These are phyloP conservation scores for Porphyrio hochstetteri DNA, from an alignment of 2,113 vertebrate species.

Conservation along the genomic window DNA sequence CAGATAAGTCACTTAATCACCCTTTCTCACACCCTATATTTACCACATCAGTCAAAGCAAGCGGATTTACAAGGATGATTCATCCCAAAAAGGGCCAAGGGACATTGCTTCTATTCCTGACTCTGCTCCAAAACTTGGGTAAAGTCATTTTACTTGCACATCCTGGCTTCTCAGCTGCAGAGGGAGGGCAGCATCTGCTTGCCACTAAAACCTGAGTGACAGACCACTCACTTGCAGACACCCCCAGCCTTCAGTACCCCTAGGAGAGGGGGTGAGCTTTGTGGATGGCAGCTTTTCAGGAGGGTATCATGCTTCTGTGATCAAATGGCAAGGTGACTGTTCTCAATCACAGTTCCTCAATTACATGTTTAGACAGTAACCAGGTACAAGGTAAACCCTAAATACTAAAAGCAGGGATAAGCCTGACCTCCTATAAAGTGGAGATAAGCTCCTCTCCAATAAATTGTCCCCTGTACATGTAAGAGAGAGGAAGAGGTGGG, in stretches of 20 bases:
- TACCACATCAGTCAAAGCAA: constrained; percentile 61
- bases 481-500: neutral
- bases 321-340: neutral
- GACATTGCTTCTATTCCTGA: constrained; percentile 46
- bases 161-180: neutral
- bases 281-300: neutral
- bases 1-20: constrained; percentile 67
- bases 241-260: neutral
- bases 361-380: rapidly evolving
- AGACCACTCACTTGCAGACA: neutral
- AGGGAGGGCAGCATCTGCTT: neutral
- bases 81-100: constrained; percentile 59
- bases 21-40: constrained; percentile 65
- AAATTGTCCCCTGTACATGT: neutral
- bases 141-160: constrained; percentile 25
- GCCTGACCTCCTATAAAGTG: neutral
- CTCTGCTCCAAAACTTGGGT: constrained; percentile 23
- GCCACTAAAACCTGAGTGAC: neutral
- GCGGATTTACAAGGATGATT: constrained; percentile 63
- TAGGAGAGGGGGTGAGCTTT: neutral
- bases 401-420: neutral
- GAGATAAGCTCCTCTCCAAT: neutral
- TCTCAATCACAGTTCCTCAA: neutral
- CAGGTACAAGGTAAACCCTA: neutral
- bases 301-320: neutral